Evolutionary conservation across 2,888 invertebrate genomes (phyloP), one percentile per base, ranked within the genome.

Genomic region (Caenorhabditis japonica): DNA sequence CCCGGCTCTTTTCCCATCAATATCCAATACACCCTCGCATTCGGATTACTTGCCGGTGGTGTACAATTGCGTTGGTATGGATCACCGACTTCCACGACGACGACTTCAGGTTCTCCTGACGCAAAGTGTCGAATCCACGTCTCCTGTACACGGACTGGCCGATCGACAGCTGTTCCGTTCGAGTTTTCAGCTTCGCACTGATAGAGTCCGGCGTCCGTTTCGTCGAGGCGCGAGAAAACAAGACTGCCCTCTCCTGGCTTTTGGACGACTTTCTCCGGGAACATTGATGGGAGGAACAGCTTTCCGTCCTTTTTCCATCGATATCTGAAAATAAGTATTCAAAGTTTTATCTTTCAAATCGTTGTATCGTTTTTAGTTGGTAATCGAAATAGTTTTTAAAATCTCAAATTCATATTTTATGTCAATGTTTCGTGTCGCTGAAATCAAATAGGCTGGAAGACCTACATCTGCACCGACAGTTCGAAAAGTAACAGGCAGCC

Each of bases 251-350:
- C 92, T 8, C 94, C 94, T 0, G 95, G 94, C 87, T 95, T 94
- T 87, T 95, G 94, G 1, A 94, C 93, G 89, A 97, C 94, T 39
- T 96, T 89, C 21, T 96, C 95, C 27, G 94, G 93, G 88, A 76
- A 83, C 79, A 82, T 77, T 15, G 72, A 76, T 38, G 81, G 75
- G 82, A 94, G 92, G 90, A 96, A 97, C n/a, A 92, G 91, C 86
- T 94, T 94, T 59, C 95, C 96, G 91, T 97, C 96, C 89, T 97
- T 97, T 77, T 93, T 91, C 97, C 97, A 97, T 85, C 91, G 91
- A 83, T 90, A 90, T 39, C 90, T 90, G 83, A 17, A 80, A 49
- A 19, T 4, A 13, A 38, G 4, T 4, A 10, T 38, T 38, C 13
- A 4, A 38, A 13, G 4, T 38, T 38, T 3, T 12, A 13, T 3